These are phyloP conservation scores for Regulus satrapa DNA, from an alignment of 2,113 vertebrate genomes.

Conservation along the genomic window DNA sequence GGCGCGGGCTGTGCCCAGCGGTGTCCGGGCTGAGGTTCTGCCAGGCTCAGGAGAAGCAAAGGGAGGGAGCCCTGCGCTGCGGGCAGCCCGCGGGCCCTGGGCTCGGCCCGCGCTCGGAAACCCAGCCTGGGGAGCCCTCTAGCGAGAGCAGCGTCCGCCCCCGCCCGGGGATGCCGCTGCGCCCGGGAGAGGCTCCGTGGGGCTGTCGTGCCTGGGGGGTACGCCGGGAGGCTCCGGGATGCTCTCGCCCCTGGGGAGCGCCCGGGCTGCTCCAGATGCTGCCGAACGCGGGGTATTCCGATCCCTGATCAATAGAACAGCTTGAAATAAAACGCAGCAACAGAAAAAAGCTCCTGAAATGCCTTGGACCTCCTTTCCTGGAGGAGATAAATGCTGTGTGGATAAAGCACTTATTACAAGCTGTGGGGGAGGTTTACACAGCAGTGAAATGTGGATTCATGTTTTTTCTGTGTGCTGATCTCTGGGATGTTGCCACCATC, in stretches of 20 bases:
- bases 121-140: constrained; percentile 24
- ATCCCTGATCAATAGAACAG: not conserved
- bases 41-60: not conserved
- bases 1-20: not conserved
- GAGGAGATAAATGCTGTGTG: not conserved
- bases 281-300: not conserved
- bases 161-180: not conserved
- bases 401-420: not conserved
- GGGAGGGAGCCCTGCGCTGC: not conserved
- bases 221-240: rapidly evolving
- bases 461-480: not conserved
- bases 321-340: not conserved
- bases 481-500: not conserved
- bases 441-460: not conserved
- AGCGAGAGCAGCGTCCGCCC: not conserved
- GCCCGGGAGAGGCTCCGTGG: rapidly evolving
- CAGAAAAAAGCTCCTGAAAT: not conserved
- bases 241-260: not conserved
- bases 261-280: not conserved
- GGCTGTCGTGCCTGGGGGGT: not conserved
- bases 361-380: not conserved
- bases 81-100: no score
- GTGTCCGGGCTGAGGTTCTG: not conserved
- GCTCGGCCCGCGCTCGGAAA: not conserved
- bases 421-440: not conserved